phyloP scores from a whole-genome alignment of 2,797 vertebrate species.

The Oophaga sylvatica region DNA sequence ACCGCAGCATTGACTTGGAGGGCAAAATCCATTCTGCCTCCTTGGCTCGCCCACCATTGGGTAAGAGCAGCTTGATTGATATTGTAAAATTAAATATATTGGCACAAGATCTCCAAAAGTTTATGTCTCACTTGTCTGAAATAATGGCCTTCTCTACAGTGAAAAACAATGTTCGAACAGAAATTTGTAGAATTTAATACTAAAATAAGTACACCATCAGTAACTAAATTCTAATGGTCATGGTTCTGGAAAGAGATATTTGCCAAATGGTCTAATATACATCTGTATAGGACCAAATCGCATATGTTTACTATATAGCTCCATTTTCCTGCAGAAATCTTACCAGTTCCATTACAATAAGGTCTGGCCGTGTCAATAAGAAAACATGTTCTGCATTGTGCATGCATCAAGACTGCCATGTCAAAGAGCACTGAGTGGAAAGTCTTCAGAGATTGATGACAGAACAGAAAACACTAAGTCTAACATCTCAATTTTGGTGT shows the following conservation, averaged over 20 bases:
- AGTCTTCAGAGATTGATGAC: constrained; percentile 23
- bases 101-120: too few relatives aligned
- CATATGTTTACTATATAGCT: neutral
- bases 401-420: constrained; percentile 49
- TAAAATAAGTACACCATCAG: too few relatives aligned
- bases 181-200: too few relatives aligned
- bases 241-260: neutral
- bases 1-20: too few relatives aligned
- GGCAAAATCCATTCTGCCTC: too few relatives aligned
- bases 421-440: constrained; percentile 27
- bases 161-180: too few relatives aligned
- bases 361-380: constrained; percentile 39
- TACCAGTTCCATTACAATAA: neutral
- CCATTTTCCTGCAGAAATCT: constrained; percentile 3
- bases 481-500: constrained; percentile 52
- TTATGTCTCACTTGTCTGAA: too few relatives aligned
- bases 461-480: constrained; percentile 30
- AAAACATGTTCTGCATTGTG: constrained; percentile 29
- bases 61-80: too few relatives aligned
- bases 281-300: neutral
- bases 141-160: too few relatives aligned
- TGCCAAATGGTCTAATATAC: neutral
- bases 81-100: too few relatives aligned
- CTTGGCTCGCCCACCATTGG: too few relatives aligned
- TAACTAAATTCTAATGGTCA: neutral